A percentile compares a stretch with the other conserved stretches of the same genome.
Evolutionary conservation across 37 sponge, comb jelly and placozoan genomes (phyloP).

Genomic region (Ephydatia muelleri): DNA sequence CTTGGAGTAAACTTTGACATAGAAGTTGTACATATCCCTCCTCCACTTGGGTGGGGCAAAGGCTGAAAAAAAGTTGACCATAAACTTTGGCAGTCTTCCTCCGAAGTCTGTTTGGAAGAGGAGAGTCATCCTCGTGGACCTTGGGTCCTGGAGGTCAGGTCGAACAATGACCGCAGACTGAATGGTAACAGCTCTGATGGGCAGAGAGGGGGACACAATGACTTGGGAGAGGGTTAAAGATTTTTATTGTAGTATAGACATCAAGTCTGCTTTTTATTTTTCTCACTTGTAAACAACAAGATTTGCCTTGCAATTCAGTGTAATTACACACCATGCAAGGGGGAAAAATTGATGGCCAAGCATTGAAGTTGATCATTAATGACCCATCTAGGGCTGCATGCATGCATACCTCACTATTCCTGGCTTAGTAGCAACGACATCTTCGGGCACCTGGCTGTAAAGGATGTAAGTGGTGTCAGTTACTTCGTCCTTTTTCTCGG

Average conservation of each 20-base stretch:
- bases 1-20: background rate
- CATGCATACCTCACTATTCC: background rate
- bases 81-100: constrained; percentile 40
- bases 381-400: no score
- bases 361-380: no score
- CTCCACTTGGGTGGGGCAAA: constrained; percentile 31
- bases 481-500: constrained; percentile 18
- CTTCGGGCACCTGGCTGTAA: constrained; percentile 17
- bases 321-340: no score
- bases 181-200: constrained; percentile 44
- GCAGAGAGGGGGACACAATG: background rate
- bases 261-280: no score
- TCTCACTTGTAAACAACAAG: no score
- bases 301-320: no score
- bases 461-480: constrained; percentile 39
- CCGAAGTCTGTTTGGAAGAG: constrained; percentile 49
- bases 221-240: background rate
- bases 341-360: no score
- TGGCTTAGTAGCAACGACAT: background rate
- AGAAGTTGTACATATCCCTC: constrained; percentile 8
- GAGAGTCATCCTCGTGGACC: constrained; percentile 32
- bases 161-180: constrained; percentile 45
- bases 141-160: constrained; percentile 35
- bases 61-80: constrained; percentile 33
- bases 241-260: no score